Base-by-base conservation (phyloP, 2,888 invertebrate genomes). In the Eupithecia exiguata region DNA sequence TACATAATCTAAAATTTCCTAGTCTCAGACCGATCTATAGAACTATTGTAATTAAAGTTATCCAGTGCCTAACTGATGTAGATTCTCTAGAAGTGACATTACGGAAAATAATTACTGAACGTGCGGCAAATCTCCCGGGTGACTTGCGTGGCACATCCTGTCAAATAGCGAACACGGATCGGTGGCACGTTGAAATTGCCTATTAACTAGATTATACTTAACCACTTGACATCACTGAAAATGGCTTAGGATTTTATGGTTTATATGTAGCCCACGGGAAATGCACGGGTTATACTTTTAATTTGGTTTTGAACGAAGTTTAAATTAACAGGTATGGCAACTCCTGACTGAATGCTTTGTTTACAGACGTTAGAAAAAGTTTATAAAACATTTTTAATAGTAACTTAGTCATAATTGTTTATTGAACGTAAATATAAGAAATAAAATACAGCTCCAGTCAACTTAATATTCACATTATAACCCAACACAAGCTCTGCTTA, bases 181-280 rank as follows among this genome's bases (percentile, higher is more conserved):
- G 82, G 79, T 84, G 80, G 79, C 74, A 80, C 79, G 82, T 77
- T 85, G 82, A 84, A 85, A 84, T 85, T 85, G 84, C 81, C 83
- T 84, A 84, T 84, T 85, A 85, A 84, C 78, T 75, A 81, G 80
- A 85, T 85, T 82, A 83, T 80, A 79, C 74, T 81, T 79, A 85
- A 83, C 81, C 80, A 77, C 81, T 80, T 81, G 80, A 83, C 74
- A 81, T 80, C 80, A 83, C 83, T 83, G 79, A 80, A 84, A 84
- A 83, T 77, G 82, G 76, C 78, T 79, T 78, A 81, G 81, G 79
- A 83, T 80, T 81, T 80, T 75, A 78, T 75, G 69, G 74, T 67
- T 63, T 16, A 21, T 63, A 72, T 25, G 68, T 46, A 66, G 53
- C 65, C 74, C 71, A 62, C 53, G 74, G 74, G 74, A 69, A 69